Evolutionary conservation across 2,888 invertebrate genomes (phyloP), one percentile per base, ranked within the genome.

Genomic region (Listrodromus nycthemerus): DNA sequence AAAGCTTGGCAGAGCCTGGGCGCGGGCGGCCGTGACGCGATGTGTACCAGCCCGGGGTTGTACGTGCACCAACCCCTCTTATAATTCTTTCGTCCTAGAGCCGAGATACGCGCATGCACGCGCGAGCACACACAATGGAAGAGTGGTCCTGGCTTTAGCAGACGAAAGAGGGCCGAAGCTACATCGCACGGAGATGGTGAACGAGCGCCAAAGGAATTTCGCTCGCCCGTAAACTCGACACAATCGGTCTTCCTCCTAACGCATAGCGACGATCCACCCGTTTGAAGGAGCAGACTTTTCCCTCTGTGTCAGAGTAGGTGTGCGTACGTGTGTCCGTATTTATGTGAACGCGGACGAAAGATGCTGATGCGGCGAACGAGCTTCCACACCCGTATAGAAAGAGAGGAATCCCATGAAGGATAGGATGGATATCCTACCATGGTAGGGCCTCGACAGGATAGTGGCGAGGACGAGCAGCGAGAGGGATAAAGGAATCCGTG

Each of bases 141-240:
- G 55, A 61, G 70, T 67, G 48, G 48, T 21, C 58, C 45, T 61
- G 50, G 37, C 61, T 61, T 61, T 69, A 65, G 75, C 45, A 73
- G 65, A 66, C 24, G 75, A 69, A 45, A 70, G 65, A 50, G 77
- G 41, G 41, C 37, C 55, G 67, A 70, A 50, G 58, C 37, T 67
- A 73, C 30, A 24, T 52, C 50, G 21, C 78, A 50, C 55, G 24
- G 67, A 81, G 37, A 58, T 27, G 27, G 63, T 19, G 30, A 71
- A 50, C 80, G 70, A 21, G 71, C 82, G 77, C 86, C 83, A 88
- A 89, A 87, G 84, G 87, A 88, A 89, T 87, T 81, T 77, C 89
- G 86, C 86, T 88, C 89, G 87, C 87, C 89, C 90, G 90, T 90
- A 90, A 91, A 91, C 87, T 89, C 88, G 88, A 89, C 90, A 91